Evolutionary conservation across 92 coral and sea anemone species (phyloP).

Genomic region (Bergia puertoricense): DNA sequence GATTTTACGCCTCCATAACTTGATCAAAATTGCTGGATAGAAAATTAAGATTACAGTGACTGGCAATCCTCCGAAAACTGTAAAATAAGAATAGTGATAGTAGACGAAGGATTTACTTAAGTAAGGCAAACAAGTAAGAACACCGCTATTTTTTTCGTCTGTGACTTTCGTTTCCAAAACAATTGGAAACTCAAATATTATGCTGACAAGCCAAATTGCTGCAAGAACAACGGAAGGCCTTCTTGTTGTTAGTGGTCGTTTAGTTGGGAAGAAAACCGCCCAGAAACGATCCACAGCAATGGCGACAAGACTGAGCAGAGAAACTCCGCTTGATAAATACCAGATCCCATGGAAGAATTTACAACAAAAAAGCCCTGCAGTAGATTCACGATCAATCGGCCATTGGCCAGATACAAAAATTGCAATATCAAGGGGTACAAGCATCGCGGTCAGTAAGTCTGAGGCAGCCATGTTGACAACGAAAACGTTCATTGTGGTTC

Average conservation of each 20-base stretch:
- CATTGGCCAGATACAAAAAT: background rate
- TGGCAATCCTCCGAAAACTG: background rate
- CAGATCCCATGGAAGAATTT: background rate
- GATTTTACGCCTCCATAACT: background rate
- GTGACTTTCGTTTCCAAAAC: background rate
- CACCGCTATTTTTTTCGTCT: background rate
- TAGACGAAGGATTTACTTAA: background rate
- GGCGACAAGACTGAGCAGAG: background rate
- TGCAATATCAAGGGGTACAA: background rate
- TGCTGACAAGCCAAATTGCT: background rate
- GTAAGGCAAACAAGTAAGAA: too few relatives aligned
- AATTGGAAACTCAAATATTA: background rate
- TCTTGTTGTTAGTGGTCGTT: background rate
- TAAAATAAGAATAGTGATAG: background rate
- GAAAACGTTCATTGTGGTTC: too few relatives aligned
- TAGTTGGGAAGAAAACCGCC: too few relatives aligned
- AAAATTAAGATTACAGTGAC: background rate
- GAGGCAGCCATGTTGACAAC: background rate
- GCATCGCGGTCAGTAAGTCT: background rate
- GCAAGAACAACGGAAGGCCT: background rate
- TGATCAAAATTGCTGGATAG: slow-evolving; percentile 2
- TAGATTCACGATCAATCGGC: slow-evolving; percentile 2
- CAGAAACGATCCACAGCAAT: background rate
- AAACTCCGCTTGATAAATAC: background rate
- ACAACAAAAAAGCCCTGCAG: background rate